Base-by-base conservation (phyloP, 1,140 invertebrate species). In the Papilio polytes region DNA sequence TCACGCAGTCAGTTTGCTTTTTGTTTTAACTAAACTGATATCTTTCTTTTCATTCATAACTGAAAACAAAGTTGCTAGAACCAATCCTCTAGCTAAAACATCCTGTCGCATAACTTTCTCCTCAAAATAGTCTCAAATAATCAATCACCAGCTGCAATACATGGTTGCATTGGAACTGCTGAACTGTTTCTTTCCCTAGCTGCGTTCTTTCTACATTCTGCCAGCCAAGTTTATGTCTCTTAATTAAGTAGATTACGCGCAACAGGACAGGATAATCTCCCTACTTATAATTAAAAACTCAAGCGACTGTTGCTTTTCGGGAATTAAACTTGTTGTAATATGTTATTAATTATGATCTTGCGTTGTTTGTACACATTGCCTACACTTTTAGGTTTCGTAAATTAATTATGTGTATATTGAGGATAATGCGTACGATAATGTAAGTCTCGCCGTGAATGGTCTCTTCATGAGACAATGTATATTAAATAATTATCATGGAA, bases 261-360 rank as follows among this genome's bases (percentile, higher is more conserved):
- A 2, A 2, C 63, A 26, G 26, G 63, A 15, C 63, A 31, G 26
- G 63, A 31, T 70, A 31, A 70, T 70, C 63, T 12, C 26, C 10
- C 63, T 70, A 31, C 63, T 18, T 26, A 70, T 70, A 31, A 70
- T 70, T 70, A 70, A 70, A 70, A 70, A 70, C 63, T 70, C 63
- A 15, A 70, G 63, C 63, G 26, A 70, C 63, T 15, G 63, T 70
- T 70, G 26, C 63, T 70, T 70, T 70, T 31, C 59, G 4, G 26
- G 26, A 70, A 31, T 31, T 70, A 31, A 18, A 12, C 63, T 31
- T 36, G 13, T 66, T 31, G 63, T 70, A 70, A 13, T 2, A 36
- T 7, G 12, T 70, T 70, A 66, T 66, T 66, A 66, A 31, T 66
- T 66, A 70, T 7, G 12, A 36, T 26, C 22, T 15, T 13, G 63